phyloP scores from a whole-genome alignment of 2,888 invertebrate genomes.

The Peribatodes rhomboidaria region DNA sequence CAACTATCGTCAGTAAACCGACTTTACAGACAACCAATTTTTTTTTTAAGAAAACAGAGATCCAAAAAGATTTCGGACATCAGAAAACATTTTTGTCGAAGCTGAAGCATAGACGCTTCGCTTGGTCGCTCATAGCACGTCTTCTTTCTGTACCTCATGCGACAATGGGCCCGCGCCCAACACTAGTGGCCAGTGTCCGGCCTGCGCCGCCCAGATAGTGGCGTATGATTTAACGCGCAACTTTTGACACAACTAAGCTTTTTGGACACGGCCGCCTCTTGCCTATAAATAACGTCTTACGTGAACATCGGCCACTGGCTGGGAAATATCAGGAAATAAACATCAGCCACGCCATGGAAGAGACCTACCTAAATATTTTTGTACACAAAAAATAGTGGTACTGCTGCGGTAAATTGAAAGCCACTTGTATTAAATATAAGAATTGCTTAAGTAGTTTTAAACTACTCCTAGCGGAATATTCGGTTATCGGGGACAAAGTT shows the following conservation, averaged over 20 bases:
- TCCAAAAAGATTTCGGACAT: too few relatives aligned
- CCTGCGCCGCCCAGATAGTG: constrained; percentile 90
- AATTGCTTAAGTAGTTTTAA: too few relatives aligned
- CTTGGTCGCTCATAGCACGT: too few relatives aligned
- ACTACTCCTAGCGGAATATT: too few relatives aligned
- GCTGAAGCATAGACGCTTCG: too few relatives aligned
- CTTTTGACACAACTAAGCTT: constrained; percentile 88
- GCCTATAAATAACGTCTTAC: constrained; percentile 85
- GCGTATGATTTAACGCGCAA: constrained; percentile 90
- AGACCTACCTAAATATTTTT: neutral
- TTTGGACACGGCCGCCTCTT: constrained; percentile 82
- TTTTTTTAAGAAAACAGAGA: too few relatives aligned
- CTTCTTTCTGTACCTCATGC: neutral
- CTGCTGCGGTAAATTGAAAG: too few relatives aligned
- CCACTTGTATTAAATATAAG: too few relatives aligned
- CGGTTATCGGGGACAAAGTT: too few relatives aligned
- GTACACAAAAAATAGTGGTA: neutral
- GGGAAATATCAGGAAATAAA: constrained; percentile 20
- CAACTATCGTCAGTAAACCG: too few relatives aligned
- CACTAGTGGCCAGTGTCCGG: constrained; percentile 84
- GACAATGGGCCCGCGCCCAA: constrained; percentile 58
- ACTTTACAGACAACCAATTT: too few relatives aligned
- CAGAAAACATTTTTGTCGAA: too few relatives aligned
- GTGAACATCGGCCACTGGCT: constrained; percentile 71
- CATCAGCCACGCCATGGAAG: constrained; percentile 3